phyloP scores from a whole-genome alignment of 2,888 invertebrate genomes.

The Coelopa pilipes region DNA sequence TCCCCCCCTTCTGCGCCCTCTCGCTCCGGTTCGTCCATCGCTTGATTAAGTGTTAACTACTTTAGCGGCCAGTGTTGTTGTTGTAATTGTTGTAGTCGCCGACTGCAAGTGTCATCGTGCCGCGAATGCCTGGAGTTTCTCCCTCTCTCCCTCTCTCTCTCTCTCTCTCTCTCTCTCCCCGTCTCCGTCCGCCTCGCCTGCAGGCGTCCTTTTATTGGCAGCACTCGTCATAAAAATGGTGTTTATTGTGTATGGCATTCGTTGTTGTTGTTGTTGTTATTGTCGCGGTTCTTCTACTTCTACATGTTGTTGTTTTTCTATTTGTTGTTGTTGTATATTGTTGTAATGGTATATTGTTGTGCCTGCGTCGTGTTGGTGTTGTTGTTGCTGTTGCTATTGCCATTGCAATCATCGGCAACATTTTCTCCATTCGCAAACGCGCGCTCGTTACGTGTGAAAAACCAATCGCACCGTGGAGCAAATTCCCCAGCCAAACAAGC shows the following conservation, averaged over 20 bases:
- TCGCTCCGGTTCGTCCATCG: not conserved
- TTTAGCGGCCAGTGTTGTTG: conserved; percentile 13
- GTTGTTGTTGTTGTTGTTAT: not conserved
- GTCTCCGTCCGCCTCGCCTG: not conserved
- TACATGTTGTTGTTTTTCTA: too few relatives aligned
- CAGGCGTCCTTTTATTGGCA: conserved; percentile 4
- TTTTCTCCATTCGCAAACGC: not conserved
- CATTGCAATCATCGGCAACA: conserved; percentile 7
- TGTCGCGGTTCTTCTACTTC: too few relatives aligned
- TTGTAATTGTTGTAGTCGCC: conserved; percentile 3
- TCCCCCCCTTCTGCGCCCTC: not conserved
- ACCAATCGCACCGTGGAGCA: not conserved
- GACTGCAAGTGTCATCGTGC: conserved; percentile 20
- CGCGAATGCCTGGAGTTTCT: conserved; percentile 13
- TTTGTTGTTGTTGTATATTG: too few relatives aligned
- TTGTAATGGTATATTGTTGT: too few relatives aligned
- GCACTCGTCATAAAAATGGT: conserved; percentile 17
- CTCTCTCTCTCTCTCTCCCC: not conserved
- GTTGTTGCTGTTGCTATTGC: too few relatives aligned
- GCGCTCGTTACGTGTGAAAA: not conserved
- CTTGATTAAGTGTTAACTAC: conserved; percentile 31
- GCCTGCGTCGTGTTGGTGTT: too few relatives aligned
- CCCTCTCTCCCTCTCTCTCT: not conserved
- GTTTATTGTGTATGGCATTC: conserved; percentile 6
- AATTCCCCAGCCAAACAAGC: too few relatives aligned